Conservation (phyloP, 2,797 vertebrate species). For the Todus mexicanus region DNA sequence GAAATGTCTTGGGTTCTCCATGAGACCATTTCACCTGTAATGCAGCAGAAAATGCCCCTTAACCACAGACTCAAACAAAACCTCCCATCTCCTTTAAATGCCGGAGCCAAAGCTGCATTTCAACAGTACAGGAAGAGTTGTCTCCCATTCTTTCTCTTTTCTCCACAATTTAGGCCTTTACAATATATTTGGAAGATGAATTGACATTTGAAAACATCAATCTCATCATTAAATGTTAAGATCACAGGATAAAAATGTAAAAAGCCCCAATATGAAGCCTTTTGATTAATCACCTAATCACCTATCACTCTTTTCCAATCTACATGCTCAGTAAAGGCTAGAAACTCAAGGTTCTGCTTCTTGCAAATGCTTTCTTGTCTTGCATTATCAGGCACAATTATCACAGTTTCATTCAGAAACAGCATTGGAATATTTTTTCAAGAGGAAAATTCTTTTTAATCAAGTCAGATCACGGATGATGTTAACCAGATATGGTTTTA, state of each 20-base stretch:
- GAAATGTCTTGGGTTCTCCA: background rate
- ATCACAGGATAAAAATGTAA: background rate
- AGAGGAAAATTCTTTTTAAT: conserved; percentile 6
- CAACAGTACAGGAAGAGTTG: background rate
- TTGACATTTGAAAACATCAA: background rate
- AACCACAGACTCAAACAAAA: background rate
- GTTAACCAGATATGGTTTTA: conserved; percentile 34
- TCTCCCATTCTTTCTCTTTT: background rate
- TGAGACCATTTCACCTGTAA: background rate
- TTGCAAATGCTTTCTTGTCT: background rate
- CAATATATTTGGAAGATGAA: background rate
- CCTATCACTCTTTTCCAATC: background rate
- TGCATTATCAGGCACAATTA: background rate
- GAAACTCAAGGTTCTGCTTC: background rate
- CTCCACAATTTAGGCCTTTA: background rate
- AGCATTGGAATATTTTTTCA: background rate
- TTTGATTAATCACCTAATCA: background rate
- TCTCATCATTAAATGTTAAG: background rate
- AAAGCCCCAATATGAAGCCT: background rate
- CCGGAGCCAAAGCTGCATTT: background rate
- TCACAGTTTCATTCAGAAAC: background rate
- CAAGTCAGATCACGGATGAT: background rate
- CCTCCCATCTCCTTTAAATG: background rate
- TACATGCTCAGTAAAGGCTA: background rate
- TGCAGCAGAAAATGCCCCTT: background rate